Conservation (phyloP, 2,113 vertebrate genomes). For the Neomonachus schauinslandi region DNA sequence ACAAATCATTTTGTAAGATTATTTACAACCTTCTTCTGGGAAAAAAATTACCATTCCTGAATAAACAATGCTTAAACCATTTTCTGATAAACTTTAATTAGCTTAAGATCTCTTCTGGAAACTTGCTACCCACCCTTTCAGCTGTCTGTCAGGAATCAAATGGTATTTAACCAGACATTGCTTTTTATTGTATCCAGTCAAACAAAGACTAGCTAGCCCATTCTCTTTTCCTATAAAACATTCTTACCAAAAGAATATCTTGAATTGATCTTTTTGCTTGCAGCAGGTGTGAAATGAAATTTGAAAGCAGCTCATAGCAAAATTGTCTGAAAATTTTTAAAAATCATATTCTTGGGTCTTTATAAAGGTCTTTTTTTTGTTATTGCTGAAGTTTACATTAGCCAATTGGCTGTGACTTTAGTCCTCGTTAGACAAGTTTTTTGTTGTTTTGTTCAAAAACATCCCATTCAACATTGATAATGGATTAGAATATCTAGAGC, state of each 20-base stretch:
- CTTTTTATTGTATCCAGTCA: neutral
- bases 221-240: neutral
- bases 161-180: neutral
- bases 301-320: neutral
- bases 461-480: neutral
- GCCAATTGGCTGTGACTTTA: neutral
- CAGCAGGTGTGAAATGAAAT: neutral
- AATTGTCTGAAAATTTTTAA: neutral
- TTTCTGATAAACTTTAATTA: constrained; percentile 38
- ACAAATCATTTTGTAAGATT: neutral
- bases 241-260: neutral
- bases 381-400: neutral
- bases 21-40: neutral
- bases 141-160: neutral
- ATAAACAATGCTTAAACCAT: constrained; percentile 6
- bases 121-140: neutral
- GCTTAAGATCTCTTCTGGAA: constrained; percentile 42
- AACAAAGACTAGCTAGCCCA: neutral
- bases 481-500: neutral
- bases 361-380: neutral
- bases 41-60: constrained; percentile 22
- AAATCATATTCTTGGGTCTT: neutral
- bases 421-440: neutral
- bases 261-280: neutral
- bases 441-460: neutral